Evolutionary conservation across 2,797 vertebrate genomes (phyloP).

Genomic region (Smutsia temminckii): DNA sequence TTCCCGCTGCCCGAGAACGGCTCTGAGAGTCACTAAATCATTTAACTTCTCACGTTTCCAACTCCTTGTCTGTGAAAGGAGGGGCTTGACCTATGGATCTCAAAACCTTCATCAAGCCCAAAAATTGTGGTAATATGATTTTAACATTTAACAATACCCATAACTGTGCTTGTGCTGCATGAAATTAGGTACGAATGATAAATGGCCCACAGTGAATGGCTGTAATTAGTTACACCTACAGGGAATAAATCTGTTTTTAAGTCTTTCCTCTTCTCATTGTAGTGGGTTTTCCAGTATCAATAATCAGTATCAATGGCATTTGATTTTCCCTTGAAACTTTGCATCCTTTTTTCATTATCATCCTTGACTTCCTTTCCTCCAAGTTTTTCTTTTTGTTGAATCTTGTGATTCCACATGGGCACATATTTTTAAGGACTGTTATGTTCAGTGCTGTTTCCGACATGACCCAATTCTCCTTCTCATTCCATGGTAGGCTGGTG

Average conservation of each 20-base stretch:
- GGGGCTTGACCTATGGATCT: background rate
- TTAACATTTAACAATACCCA: constrained; percentile 44
- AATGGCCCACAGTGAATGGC: constrained; percentile 11
- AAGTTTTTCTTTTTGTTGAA: background rate
- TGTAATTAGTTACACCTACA: constrained; percentile 47
- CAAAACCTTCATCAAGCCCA: background rate
- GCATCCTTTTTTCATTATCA: background rate
- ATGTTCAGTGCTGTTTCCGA: background rate
- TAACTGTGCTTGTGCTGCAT: background rate
- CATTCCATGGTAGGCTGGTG: background rate
- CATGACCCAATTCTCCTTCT: background rate
- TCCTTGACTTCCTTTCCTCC: background rate
- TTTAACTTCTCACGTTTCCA: background rate
- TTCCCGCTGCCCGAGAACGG: background rate
- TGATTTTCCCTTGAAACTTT: constrained; percentile 4
- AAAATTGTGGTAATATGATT: constrained; percentile 21
- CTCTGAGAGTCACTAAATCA: background rate
- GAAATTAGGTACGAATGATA: constrained; percentile 7
- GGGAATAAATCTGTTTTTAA: constrained; percentile 28
- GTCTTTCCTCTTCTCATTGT: constrained; percentile 12
- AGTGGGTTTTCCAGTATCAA: background rate
- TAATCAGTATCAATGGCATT: background rate
- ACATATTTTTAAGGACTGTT: background rate
- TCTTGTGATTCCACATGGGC: background rate
- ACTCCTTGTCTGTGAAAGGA: background rate